Percentiles rank a stretch among this genome's conserved stretches.
phyloP scores from a whole-genome alignment of 1,140 invertebrate species.

The Ceratoteleas bidentatus region DNA sequence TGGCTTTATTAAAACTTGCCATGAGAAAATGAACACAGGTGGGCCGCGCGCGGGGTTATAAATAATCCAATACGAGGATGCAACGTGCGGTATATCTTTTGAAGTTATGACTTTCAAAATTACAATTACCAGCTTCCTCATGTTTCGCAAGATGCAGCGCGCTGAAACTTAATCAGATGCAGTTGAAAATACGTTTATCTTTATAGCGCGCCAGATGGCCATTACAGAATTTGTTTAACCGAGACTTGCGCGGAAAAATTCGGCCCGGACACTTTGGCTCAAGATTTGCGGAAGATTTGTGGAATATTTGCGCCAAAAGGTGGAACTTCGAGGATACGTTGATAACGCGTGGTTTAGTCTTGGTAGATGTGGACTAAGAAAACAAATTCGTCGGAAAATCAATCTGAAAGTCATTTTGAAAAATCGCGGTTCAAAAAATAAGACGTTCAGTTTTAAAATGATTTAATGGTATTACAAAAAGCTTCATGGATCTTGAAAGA shows the following conservation, averaged over 20 bases:
- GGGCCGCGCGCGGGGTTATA: conserved; percentile 49
- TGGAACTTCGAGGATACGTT: too few relatives aligned
- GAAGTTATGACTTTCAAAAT: conserved; percentile 64
- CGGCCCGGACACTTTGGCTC: not conserved
- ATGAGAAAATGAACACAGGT: conserved; percentile 57
- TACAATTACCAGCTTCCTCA: conserved; percentile 60
- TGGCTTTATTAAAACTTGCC: conserved; percentile 62
- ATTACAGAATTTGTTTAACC: not conserved
- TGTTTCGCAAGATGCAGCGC: conserved; percentile 47
- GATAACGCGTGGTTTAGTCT: too few relatives aligned
- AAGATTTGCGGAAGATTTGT: not conserved
- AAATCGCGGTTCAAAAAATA: too few relatives aligned
- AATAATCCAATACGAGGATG: conserved; percentile 63
- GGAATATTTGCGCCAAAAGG: too few relatives aligned
- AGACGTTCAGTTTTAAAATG: too few relatives aligned
- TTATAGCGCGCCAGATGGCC: conserved; percentile 13
- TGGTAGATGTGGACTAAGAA: too few relatives aligned
- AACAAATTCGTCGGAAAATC: too few relatives aligned
- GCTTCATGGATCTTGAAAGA: too few relatives aligned
- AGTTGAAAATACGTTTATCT: conserved; percentile 29
- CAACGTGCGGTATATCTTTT: conserved; percentile 59
- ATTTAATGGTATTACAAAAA: too few relatives aligned
- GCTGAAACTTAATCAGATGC: conserved; percentile 47
- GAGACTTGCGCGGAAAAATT: not conserved
- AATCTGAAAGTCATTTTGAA: too few relatives aligned